Evolutionary conservation across 2,113 vertebrate genomes (phyloP), one percentile per base, ranked within the genome.

Genomic region (Crotalus horridus): DNA sequence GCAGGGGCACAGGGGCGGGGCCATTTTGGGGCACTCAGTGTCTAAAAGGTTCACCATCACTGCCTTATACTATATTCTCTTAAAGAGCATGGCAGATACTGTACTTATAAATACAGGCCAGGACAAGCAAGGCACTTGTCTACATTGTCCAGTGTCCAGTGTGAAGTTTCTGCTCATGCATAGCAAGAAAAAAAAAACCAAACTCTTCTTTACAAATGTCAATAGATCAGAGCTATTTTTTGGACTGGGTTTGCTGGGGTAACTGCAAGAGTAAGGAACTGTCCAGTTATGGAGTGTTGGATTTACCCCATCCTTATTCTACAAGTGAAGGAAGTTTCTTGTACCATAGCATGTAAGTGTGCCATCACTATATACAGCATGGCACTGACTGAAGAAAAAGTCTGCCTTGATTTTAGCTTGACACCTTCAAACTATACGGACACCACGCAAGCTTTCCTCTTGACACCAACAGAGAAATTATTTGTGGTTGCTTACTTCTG

Each of bases 21-120:
- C 8, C 0, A 8, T 51, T 9, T 51, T 51, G 1, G 1, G 48
- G 48, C 48, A 8, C 1, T 51, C 1, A 0, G 48, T 51, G 48
- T 51, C 48, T 51, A 51, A 51, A 51, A 51, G 48, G 48, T 51
- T 51, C 0, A 1, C 48, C 7, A 51, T 51, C 48, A 51, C 48
- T 7, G 13, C 64, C 64, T 33, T 33, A 33, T 74, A 33, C 13
- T 17, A 7, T 39, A 74, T 33, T 39, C 15, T 20, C 69, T 33
- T 74, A 17, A 7, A 33, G 20, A 74, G n/a, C 15, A 2, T 74
- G 13, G 29, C n/a, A 74, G 64, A 5, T 74, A 17, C n/a, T 2
- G 26, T 64, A 13, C 26, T 61, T 61, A 29, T 69, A 69, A 6
- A 15, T n/a, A 33, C 13, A 74, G 64, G n/a, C 64, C n/a, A 33